These are phyloP conservation scores for Tetrao urogallus DNA, from an alignment of 2,113 vertebrate genomes.

Conservation along the genomic window DNA sequence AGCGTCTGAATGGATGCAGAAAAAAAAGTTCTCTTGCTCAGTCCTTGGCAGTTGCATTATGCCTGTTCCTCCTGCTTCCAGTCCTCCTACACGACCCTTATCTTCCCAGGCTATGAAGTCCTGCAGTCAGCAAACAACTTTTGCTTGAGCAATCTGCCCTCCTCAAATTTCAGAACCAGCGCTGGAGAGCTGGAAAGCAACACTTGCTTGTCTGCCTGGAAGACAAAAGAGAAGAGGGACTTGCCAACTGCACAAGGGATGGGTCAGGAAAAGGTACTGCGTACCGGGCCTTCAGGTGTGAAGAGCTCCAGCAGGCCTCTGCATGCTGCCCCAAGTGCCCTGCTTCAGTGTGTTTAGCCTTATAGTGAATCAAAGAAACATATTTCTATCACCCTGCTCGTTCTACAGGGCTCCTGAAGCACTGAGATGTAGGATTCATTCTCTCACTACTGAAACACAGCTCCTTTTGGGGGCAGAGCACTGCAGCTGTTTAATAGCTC, in stretches of 20 bases:
- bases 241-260: not conserved
- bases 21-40: slow-evolving; percentile 61
- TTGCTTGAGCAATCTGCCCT: slow-evolving; percentile 1
- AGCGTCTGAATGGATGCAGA: slow-evolving; percentile 72
- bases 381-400: not conserved
- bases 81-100: not conserved
- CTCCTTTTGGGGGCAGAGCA: slow-evolving; percentile 9
- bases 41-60: slow-evolving; percentile 18
- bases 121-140: slow-evolving; percentile 19
- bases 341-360: not conserved
- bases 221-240: not conserved
- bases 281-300: not conserved
- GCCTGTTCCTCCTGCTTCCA: not conserved
- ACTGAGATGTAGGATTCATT: not conserved
- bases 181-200: not conserved
- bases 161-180: not conserved
- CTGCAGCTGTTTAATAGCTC: slow-evolving; percentile 35
- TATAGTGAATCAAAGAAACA: not conserved
- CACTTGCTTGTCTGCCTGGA: not conserved
- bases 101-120: slow-evolving; percentile 6
- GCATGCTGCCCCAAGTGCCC: not conserved
- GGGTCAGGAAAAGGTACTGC: not conserved
- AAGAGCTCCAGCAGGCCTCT: not conserved
- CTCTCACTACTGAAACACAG: not conserved
- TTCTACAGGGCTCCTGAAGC: not conserved